phyloP scores from a whole-genome alignment of 1,140 invertebrate genomes.

The Littorina saxatilis region DNA sequence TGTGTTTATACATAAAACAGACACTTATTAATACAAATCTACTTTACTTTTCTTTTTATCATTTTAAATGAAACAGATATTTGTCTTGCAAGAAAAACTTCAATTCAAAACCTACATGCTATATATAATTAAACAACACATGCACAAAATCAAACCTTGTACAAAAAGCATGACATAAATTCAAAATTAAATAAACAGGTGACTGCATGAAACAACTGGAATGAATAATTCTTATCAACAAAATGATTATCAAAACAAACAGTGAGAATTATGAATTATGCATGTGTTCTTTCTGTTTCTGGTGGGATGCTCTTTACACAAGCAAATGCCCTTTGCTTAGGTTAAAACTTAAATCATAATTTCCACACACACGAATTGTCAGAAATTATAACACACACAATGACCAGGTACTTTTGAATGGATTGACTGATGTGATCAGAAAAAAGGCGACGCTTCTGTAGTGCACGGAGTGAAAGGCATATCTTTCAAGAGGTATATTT shows the following conservation, averaged over 20 bases:
- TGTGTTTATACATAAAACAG: too few species aligned
- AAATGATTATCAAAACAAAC: background rate
- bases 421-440: too few species aligned
- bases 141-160: background rate
- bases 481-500: too few species aligned
- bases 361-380: background rate
- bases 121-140: background rate
- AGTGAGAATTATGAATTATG: too few species aligned
- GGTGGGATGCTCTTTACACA: background rate
- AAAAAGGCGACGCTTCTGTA: too few species aligned
- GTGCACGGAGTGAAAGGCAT: too few species aligned
- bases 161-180: background rate
- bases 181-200: background rate
- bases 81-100: background rate
- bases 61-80: background rate
- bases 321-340: background rate
- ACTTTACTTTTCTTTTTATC: background rate
- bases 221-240: slow-evolving; percentile 13
- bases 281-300: background rate
- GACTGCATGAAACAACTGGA: background rate
- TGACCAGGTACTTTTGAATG: too few species aligned
- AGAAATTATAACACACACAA: background rate
- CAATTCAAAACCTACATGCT: too few species aligned
- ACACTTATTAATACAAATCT: background rate
- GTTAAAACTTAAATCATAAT: background rate